A percentile compares a stretch with the other conserved stretches of the same genome.
Conservation (phyloP, 2,113 vertebrate species). For the Orthonyx spaldingii region DNA sequence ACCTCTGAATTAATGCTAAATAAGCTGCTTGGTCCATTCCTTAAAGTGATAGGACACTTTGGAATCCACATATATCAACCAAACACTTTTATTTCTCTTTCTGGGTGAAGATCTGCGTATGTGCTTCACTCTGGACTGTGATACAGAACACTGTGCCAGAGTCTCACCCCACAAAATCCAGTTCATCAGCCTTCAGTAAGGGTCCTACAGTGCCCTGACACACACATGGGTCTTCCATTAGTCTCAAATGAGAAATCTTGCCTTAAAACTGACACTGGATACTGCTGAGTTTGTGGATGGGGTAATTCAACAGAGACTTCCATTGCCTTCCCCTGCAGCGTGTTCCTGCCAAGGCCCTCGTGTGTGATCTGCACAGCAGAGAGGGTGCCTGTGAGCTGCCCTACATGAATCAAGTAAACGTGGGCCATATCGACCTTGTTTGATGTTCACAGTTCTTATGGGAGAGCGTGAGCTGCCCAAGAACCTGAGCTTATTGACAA, state of each 20-base stretch:
- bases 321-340: not conserved
- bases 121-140: not conserved
- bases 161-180: not conserved
- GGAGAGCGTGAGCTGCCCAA: not conserved
- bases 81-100: not conserved
- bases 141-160: not conserved
- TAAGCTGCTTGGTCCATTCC: not conserved
- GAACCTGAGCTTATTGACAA: not conserved
- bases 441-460: not conserved
- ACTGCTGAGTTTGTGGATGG: not conserved
- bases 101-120: not conserved
- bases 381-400: not conserved
- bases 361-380: not conserved
- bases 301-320: not conserved
- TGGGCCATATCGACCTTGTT: not conserved
- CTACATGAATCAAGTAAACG: not conserved
- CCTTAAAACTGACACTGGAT: not conserved
- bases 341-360: not conserved
- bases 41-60: conserved; percentile 1
- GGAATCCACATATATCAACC: not conserved
- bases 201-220: not conserved
- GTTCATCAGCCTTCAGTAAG: not conserved
- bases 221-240: not conserved
- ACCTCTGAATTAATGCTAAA: conserved; percentile 7
- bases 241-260: not conserved